Conservation (phyloP, 2,797 vertebrate genomes). For the Ceryle rudis region DNA sequence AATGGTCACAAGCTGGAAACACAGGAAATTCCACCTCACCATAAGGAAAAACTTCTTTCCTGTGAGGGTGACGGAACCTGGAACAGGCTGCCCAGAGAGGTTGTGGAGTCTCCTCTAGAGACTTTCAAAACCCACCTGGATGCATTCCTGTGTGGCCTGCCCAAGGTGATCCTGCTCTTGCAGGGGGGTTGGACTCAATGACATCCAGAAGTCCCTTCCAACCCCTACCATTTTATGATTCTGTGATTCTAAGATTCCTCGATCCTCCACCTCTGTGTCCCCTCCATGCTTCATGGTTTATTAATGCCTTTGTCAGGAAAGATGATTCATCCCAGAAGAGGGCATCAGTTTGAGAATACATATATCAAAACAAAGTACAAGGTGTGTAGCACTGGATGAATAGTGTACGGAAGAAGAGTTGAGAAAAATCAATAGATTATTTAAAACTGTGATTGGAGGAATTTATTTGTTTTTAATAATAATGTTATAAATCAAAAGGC, state of each 20-base stretch:
- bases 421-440: conserved; percentile 30
- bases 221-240: too few species aligned
- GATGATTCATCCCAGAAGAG: background rate
- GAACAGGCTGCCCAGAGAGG: too few species aligned
- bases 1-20: too few species aligned
- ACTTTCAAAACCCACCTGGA: too few species aligned
- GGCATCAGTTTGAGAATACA: background rate
- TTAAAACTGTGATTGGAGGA: conserved; percentile 55
- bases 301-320: background rate
- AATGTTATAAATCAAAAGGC: conserved; percentile 26
- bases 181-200: too few species aligned
- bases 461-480: conserved; percentile 40
- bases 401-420: accelerated
- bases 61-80: too few species aligned
- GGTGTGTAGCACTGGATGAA: background rate
- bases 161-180: too few species aligned
- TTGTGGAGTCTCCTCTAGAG: too few species aligned
- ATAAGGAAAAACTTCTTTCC: too few species aligned
- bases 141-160: too few species aligned
- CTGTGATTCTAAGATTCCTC: background rate
- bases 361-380: background rate
- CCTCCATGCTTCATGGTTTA: background rate
- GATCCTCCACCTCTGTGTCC: background rate
- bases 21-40: too few species aligned
- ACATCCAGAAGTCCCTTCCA: too few species aligned